Evolutionary conservation across 2,888 invertebrate species (phyloP), one percentile per base, ranked within the genome.

Genomic region (Clostera curtula): DNA sequence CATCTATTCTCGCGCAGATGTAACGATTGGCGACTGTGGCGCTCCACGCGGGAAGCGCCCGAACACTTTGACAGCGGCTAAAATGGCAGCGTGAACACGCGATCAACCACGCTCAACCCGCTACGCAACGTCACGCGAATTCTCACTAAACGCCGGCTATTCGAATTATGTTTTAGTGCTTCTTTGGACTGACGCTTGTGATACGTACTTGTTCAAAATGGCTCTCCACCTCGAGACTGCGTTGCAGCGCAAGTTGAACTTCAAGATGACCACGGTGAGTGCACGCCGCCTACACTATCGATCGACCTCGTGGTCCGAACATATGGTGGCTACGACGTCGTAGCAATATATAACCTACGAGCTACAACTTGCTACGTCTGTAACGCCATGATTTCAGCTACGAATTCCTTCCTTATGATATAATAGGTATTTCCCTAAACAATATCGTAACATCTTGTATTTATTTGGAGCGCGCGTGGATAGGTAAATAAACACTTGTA

Each of bases 201-300:
- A 44, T 47, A 56, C 37, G 51, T 55, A 52, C 56, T 56, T 59
- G 53, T 36, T 53, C 37, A 37, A 43, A 56, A 80, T 83, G 83
- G 82, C 83, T 56, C 72, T 83, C 30, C 83, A 83, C 45, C 67
- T 83, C 61, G 83, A 82, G 68, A 83, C 83, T 34, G 71, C 80
- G 65, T 64, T 80, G 77, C 83, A 83, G 70, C 76, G 83, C 46
- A 82, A 82, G 74, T 65, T 83, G 47, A 82, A 79, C 72, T 83
- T 80, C 80, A 82, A 82, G 72, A 75, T 83, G 77, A 80, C 72
- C 66, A 76, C 80, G 83, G 83, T 83, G 64, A 82, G 83, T 83
- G 80, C 77, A 80, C 64, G 60, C 63, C 59, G 61, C 53, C 64
- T 57, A 64, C 60, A 60, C 44, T 75, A 82, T 79, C 82, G 80